A percentile compares a stretch with the other conserved stretches of the same genome.
These are phyloP conservation scores for Thera britannica DNA, from an alignment of 2,888 invertebrate species.

Conservation along the genomic window DNA sequence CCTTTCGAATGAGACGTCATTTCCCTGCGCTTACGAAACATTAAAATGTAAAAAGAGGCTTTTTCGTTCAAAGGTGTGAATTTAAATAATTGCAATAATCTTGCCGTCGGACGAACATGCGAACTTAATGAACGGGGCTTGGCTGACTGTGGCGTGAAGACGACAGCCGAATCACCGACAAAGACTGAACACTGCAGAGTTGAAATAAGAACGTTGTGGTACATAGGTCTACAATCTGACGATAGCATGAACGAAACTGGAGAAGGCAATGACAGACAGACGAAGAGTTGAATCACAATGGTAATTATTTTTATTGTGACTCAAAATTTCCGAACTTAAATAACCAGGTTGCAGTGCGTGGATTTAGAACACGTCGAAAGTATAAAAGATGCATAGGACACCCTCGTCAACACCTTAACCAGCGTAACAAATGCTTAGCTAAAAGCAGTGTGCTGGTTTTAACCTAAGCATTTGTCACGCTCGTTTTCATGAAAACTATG, in stretches of 20 bases:
- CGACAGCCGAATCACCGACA: slow-evolving; percentile 62
- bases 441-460: too few relatives aligned
- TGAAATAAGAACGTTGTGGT: slow-evolving; percentile 1
- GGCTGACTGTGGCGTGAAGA: slow-evolving; percentile 58
- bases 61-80: slow-evolving; percentile 84
- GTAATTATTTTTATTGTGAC: too few relatives aligned
- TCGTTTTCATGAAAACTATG: too few relatives aligned
- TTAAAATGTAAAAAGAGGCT: slow-evolving; percentile 80
- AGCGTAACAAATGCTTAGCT: too few relatives aligned
- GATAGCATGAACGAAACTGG: not conserved
- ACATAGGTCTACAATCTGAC: not conserved
- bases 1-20: slow-evolving; percentile 84
- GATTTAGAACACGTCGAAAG: not conserved
- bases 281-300: not conserved
- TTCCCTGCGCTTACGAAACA: slow-evolving; percentile 82
- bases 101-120: slow-evolving; percentile 74
- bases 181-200: slow-evolving; percentile 38
- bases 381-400: too few relatives aligned
- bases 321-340: not conserved
- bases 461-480: too few relatives aligned
- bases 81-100: slow-evolving; percentile 85
- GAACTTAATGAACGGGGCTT: slow-evolving; percentile 74
- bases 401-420: too few relatives aligned
- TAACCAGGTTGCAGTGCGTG: not conserved
- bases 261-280: not conserved